phyloP scores from a whole-genome alignment of 2,888 invertebrate genomes.

The Lycaena phlaeas region DNA sequence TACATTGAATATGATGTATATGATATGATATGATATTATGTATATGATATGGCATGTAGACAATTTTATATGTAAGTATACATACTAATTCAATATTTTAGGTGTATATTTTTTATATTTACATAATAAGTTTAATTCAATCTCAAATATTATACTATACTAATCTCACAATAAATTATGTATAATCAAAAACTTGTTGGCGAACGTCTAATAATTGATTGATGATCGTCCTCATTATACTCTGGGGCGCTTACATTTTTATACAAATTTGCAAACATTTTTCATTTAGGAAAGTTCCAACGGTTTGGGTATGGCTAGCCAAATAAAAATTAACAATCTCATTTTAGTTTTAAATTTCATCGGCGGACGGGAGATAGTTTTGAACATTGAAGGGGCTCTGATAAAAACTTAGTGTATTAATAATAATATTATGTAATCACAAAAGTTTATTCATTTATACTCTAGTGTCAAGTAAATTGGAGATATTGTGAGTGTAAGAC shows the following conservation, averaged over 20 bases:
- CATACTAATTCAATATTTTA: too few species aligned
- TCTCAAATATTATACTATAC: too few species aligned
- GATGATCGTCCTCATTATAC: constrained; percentile 9
- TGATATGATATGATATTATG: too few species aligned
- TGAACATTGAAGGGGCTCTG: background rate
- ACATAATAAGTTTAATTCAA: too few species aligned
- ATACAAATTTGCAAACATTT: background rate
- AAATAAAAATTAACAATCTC: constrained; percentile 4
- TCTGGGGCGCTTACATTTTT: background rate
- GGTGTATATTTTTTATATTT: too few species aligned
- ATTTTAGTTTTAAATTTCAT: constrained; percentile 7
- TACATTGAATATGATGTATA: too few species aligned
- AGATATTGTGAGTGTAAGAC: too few species aligned
- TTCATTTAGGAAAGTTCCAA: background rate
- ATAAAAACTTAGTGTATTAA: background rate
- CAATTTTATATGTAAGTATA: too few species aligned
- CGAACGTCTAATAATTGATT: constrained; percentile 7
- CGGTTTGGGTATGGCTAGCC: background rate
- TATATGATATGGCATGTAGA: too few species aligned
- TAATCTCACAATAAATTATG: constrained; percentile 4
- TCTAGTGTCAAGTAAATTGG: background rate
- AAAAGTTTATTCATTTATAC: background rate
- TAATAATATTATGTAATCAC: background rate
- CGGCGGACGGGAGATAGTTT: constrained; percentile 1
- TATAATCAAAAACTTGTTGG: constrained; percentile 10